Conservation (phyloP, 92 coral and sea anemone species). For the Umimayanthus chanpuru region DNA sequence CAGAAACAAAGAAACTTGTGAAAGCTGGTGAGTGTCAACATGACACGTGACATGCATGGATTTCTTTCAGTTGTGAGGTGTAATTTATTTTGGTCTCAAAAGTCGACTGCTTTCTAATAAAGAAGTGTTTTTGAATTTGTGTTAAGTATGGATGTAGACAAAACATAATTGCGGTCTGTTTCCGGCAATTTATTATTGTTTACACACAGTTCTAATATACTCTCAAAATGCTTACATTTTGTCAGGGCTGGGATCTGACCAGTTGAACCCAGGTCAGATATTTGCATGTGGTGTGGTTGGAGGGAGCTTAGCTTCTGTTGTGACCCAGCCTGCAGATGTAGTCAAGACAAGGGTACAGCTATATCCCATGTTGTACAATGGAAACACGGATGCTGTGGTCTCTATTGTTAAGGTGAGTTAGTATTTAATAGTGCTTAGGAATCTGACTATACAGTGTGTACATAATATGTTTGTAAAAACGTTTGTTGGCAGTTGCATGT, state of each 20-base stretch:
- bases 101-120: too few species aligned
- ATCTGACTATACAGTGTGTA: too few species aligned
- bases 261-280: constrained; percentile 66
- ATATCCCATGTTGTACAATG: constrained; percentile 66
- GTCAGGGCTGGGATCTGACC: constrained; percentile 62
- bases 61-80: too few species aligned
- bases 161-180: too few species aligned
- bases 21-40: constrained; percentile 65
- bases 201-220: too few species aligned
- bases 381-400: constrained; percentile 68
- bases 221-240: not conserved
- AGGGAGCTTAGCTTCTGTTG: constrained; percentile 81
- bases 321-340: constrained; percentile 98
- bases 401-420: constrained; percentile 70
- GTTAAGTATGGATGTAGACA: not conserved
- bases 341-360: constrained; percentile 89
- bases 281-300: constrained; percentile 80
- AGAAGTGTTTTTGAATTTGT: not conserved
- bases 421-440: too few species aligned
- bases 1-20: constrained; percentile 75
- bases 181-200: too few species aligned
- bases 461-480: too few species aligned
- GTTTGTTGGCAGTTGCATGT: too few species aligned
- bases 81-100: too few species aligned
- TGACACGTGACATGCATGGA: too few species aligned